Conservation (phyloP, 2,797 vertebrate genomes). For the Craterocephalus amniculus region DNA sequence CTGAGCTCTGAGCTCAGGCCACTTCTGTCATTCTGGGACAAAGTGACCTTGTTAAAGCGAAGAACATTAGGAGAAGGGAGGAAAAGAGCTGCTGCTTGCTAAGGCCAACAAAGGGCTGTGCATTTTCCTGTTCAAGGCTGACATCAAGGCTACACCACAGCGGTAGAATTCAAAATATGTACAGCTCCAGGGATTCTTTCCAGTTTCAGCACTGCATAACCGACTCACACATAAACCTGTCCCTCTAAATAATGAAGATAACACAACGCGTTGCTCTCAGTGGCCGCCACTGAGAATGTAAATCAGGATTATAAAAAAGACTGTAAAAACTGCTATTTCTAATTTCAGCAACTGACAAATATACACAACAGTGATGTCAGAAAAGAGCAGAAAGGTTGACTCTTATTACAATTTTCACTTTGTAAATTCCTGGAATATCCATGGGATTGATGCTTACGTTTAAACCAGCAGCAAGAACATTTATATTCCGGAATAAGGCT, state of each 20-base stretch:
- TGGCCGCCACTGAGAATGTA: not conserved
- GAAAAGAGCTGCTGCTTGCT: constrained; percentile 39
- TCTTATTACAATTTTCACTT: constrained; percentile 55
- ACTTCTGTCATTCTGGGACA: constrained; percentile 54
- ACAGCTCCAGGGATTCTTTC: constrained; percentile 12
- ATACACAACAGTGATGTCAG: not conserved
- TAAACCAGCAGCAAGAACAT: constrained; percentile 47
- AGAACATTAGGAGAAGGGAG: constrained; percentile 52
- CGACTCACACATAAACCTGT: not conserved
- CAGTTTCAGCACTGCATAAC: not conserved
- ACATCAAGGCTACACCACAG: constrained; percentile 12
- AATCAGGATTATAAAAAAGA: not conserved
- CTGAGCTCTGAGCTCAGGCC: constrained; percentile 43
- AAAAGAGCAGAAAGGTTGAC: constrained; percentile 32
- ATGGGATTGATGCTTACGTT: constrained; percentile 51
- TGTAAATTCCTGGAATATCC: constrained; percentile 63
- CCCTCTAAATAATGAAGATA: not conserved
- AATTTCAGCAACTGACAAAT: constrained; percentile 18
- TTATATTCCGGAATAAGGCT: constrained; percentile 55
- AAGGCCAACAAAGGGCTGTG: constrained; percentile 12
- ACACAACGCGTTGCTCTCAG: too few species aligned
- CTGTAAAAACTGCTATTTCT: not conserved
- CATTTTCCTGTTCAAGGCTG: constrained; percentile 28
- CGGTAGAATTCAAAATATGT: constrained; percentile 15
- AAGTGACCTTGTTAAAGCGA: constrained; percentile 66